Evolutionary conservation across 2,888 invertebrate species (phyloP), one percentile per base, ranked within the genome.

Genomic region (Leptopilina drosophilae): DNA sequence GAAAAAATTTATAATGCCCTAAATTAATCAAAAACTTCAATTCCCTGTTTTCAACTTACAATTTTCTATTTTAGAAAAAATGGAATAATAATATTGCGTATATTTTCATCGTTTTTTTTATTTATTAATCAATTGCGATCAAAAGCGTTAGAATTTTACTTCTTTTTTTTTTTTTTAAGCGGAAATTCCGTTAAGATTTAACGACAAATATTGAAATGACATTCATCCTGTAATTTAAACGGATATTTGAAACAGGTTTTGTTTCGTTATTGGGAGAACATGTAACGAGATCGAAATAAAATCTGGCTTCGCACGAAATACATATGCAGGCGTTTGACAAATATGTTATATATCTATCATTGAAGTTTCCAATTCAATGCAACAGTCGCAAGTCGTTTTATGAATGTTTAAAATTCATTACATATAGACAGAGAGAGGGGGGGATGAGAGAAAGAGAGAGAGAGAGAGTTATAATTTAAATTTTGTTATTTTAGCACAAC

Each of bases 261-360:
- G 73, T 7, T 73, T 53, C 11, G 11, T 56, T 56, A 73, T 56
- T 73, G 73, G 53, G 56, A 73, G 67, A 46, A 20, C 15, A 40
- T 73, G 53, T 73, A 53, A 73, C 73, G 73, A 73, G 33, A 73
- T 73, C n/a, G 73, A 53, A 73, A 73, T 73, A 73, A 73, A 73
- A 73, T 73, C 56, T 56, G 56, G 56, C 56, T 73, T 73, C 14
- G 26, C 56, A 53, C 56, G 73, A 53, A 73, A 73, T 42, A 42
- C 73, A 53, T 56, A 53, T 33, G 33, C 56, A 73, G 33, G 26
- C 6, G 56, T 56, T 73, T 73, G 53, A 33, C 73, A 56, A 73
- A 73, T 73, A 33, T 73, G 56, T 73, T 73, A 33, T 53, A 73
- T 73, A 20, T 73, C 73, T 73, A 56, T 53, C 73, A 53, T 49